Evolutionary conservation across 2,888 invertebrate species (phyloP), one percentile per base, ranked within the genome.

Genomic region (Halictus ligatus): DNA sequence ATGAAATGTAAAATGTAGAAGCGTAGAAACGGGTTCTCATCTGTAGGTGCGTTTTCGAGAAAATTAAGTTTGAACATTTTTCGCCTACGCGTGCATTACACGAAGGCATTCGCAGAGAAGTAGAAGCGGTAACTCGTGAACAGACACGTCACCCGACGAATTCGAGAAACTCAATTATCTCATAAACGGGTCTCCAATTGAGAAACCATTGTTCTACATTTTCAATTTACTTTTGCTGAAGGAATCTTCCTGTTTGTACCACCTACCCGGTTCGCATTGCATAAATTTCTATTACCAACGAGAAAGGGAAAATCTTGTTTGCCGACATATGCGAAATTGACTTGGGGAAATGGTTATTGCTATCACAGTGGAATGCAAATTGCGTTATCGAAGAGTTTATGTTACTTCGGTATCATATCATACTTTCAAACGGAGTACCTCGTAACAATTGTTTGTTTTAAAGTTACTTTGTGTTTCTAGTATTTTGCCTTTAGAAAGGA

Each of bases 1-100:
- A 18, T 29, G 29, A 64, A 64, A 64, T 64, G 29, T 64, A 64
- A 64, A 64, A 64, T 29, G 29, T 64, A 64, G 29, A 64, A 64
- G 18, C 29, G 64, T 8, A 18, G 29, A 29, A 64, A 35, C 29
- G 15, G 29, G 64, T 64, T 64, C 6, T 29, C 64, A 64, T n/a
- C 58, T n/a, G 64, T 18, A 29, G 64, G 13, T 29, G 64, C 29
- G 35, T 64, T 64, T 64, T 8, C 64, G 18, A 64, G 64, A 64
- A 64, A 64, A 64, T 64, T 64, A 64, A 64, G 29, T 64, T 64
- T 64, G 64, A 29, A 29, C 64, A 64, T 64, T 29, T 64, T 29
- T 64, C 15, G 18, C 64, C 25, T 25, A 25, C 15, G 64, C 64
- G 64, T 64, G 64, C 35, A 64, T 64, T 64, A 64, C 29, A 15